These are phyloP conservation scores for Drosophila parabipectinata DNA, from an alignment of 1,140 invertebrate genomes.

Conservation along the genomic window DNA sequence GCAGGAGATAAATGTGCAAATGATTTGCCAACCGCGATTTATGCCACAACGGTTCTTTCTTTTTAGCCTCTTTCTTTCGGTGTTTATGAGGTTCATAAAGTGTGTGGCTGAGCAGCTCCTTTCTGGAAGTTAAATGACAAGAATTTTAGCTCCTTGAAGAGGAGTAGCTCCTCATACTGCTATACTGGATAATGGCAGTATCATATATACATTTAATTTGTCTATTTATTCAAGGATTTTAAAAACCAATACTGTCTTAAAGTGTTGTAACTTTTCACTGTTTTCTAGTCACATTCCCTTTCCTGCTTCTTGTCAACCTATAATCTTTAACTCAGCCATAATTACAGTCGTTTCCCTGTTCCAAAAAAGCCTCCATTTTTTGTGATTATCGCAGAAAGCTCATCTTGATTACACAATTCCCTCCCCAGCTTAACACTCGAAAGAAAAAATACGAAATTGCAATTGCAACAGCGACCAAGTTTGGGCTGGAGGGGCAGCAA, in stretches of 20 bases:
- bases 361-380: slow-evolving; percentile 3
- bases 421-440: slow-evolving; percentile 1
- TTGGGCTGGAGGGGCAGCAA: slow-evolving; percentile 9
- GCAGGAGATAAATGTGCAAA: slow-evolving; percentile 46
- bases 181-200: neutral
- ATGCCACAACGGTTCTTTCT: slow-evolving; percentile 51
- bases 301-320: slow-evolving; percentile 10
- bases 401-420: slow-evolving; percentile 50
- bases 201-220: no score
- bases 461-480: slow-evolving; percentile 13
- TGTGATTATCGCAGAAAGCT: slow-evolving; percentile 11
- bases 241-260: neutral
- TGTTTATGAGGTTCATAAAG: slow-evolving; percentile 19
- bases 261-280: neutral
- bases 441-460: slow-evolving; percentile 11
- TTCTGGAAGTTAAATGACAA: slow-evolving; percentile 21
- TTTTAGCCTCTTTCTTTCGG: slow-evolving; percentile 10
- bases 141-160: slow-evolving; percentile 1
- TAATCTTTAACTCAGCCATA: slow-evolving; percentile 14
- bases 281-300: slow-evolving; percentile 6
- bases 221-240: no score
- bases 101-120: slow-evolving; percentile 1
- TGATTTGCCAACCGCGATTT: slow-evolving; percentile 49
- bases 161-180: neutral
- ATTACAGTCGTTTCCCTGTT: slow-evolving; percentile 17